Conservation (phyloP, 2,888 invertebrate species). For the Julus scandinavius region DNA sequence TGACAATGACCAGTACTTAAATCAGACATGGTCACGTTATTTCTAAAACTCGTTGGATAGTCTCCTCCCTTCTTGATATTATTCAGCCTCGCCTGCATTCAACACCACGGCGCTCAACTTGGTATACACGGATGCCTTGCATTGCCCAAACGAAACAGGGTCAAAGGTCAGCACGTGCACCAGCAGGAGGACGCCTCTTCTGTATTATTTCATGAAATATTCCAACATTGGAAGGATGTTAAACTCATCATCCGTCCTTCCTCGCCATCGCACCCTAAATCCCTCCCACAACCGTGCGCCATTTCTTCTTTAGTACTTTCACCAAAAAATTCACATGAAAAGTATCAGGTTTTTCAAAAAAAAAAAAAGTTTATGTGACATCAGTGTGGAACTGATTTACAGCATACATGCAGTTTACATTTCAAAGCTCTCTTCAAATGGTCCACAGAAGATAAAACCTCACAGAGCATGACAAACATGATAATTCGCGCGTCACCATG, state of each 20-base stretch:
- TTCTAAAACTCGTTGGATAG: not conserved
- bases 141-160: not conserved
- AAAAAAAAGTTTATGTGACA: not conserved
- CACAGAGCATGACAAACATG: not conserved
- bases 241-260: constrained; percentile 28
- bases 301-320: not conserved
- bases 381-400: constrained; percentile 7
- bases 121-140: not conserved
- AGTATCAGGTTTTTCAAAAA: not conserved
- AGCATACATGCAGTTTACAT: not conserved
- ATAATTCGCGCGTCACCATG: not conserved
- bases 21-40: not conserved
- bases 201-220: not conserved
- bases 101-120: not conserved
- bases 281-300: not conserved
- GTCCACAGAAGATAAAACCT: not conserved
- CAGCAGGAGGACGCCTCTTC: constrained; percentile 5
- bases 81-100: not conserved
- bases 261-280: not conserved
- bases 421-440: not conserved
- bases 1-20: too few species aligned
- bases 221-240: not conserved
- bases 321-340: not conserved
- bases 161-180: constrained; percentile 23
- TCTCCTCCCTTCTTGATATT: not conserved